A percentile compares a stretch with the other conserved stretches of the same genome.
Conservation (phyloP, 2,888 invertebrate species). For the Teinopalpus imperialis region DNA sequence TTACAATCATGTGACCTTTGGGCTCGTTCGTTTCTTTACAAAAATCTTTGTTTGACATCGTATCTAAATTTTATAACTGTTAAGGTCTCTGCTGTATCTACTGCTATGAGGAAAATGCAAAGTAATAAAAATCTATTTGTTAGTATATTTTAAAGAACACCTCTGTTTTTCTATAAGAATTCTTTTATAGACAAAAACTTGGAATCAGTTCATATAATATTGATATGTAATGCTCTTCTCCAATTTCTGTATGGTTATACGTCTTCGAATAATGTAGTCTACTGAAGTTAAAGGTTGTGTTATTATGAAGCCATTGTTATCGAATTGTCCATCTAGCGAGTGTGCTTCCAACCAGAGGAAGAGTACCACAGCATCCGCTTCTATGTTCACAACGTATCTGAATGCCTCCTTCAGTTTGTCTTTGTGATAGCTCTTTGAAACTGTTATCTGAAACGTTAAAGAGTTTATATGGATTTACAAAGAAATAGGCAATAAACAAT, state of each 20-base stretch:
- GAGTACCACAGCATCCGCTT: constrained; percentile 79
- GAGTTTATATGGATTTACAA: background rate
- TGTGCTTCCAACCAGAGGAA: constrained; percentile 87
- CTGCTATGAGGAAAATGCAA: no score
- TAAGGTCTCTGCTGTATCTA: no score
- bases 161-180: no score
- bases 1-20: no score
- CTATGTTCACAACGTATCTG: constrained; percentile 46
- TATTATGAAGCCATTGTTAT: constrained; percentile 88
- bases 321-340: constrained; percentile 83
- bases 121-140: no score
- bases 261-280: constrained; percentile 39
- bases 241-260: constrained; percentile 42
- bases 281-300: constrained; percentile 45
- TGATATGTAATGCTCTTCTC: constrained; percentile 51
- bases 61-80: no score
- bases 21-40: no score
- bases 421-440: constrained; percentile 34
- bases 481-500: no score
- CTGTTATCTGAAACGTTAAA: constrained; percentile 43
- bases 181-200: no score
- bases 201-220: constrained; percentile 56
- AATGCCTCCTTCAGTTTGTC: constrained; percentile 2
- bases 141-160: no score
- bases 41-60: no score